Evolutionary conservation across 2,113 vertebrate species (phyloP), one percentile per base, ranked within the genome.

Genomic region (Megaleporinus macrocephalus): DNA sequence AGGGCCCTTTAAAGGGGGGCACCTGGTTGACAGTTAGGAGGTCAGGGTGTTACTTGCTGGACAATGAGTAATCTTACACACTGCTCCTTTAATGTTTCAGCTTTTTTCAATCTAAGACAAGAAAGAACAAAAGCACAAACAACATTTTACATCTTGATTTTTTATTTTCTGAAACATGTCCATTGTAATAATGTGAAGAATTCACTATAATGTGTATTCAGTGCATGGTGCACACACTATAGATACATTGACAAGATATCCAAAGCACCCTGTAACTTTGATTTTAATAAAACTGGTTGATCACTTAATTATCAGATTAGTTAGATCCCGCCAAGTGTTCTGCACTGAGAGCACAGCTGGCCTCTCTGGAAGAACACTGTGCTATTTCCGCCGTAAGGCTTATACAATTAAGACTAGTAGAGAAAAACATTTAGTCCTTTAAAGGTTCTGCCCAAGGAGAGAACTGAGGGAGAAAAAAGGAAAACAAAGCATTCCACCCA

Each of bases 401-500:
- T 4, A 36, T 51, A 78, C 36, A 78, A 77, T 70, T n/a, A 71
- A 72, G 66, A 65, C 71, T 47, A 24, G 12, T 41, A 15, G 27
- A 70, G 18, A 63, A 76, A 80, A 27, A 33, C 13, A 65, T 29
- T 26, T 59, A 80, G 75, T 74, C 81, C 78, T 74, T 75, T 83
- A 70, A 83, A 83, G 81, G 73, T 61, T 73, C 65, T 70, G 29
- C 36, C 61, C 24, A 53, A 70, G 77, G 12, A 62, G 59, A 69
- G 12, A 44, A 44, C 24, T 5, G 62, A 18, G 10, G 16, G 62
- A 53, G 66, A 61, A 76, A 63, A 55, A 53, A 69, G 41, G 74
- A 78, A 70, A 77, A 27, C n/a, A 26, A n/a, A n/a, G 30, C 85
- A 77, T 86, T 86, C 82, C 79, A 66, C 15, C 16, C 55, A 81